phyloP scores from a whole-genome alignment of 2,888 invertebrate genomes.

The Oeneis ivallda region DNA sequence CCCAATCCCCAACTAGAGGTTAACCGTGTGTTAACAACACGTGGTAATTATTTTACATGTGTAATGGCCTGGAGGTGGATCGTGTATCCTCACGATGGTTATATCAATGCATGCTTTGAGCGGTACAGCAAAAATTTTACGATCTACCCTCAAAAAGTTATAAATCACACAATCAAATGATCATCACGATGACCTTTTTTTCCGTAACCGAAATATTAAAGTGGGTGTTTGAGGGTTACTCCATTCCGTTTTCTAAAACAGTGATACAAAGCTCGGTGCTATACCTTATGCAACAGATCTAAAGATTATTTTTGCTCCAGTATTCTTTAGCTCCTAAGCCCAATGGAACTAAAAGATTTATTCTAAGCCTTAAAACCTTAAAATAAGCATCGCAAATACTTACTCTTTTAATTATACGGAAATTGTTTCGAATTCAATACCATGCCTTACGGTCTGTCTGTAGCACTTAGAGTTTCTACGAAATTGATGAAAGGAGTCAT shows the following conservation, averaged over 20 bases:
- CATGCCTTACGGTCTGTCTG: constrained; percentile 23
- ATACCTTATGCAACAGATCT: not conserved
- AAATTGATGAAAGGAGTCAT: not conserved
- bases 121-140: not conserved
- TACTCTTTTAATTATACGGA: constrained; percentile 19
- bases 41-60: not conserved
- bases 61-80: too few relatives aligned
- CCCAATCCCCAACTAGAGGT: too few relatives aligned
- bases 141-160: constrained; percentile 1
- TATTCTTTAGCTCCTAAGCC: constrained; percentile 1
- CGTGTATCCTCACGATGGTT: constrained; percentile 3
- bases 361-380: constrained; percentile 34
- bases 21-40: constrained; percentile 3
- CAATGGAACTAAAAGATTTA: constrained; percentile 11
- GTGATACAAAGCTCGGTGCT: not conserved
- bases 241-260: not conserved
- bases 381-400: constrained; percentile 25
- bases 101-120: not conserved
- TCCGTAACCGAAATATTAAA: too few relatives aligned
- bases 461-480: not conserved
- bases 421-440: constrained; percentile 29
- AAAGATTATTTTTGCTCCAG: constrained; percentile 3
- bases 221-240: not conserved
- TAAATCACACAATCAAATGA: too few relatives aligned
- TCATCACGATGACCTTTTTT: too few relatives aligned